A percentile compares a stretch with the other conserved stretches of the same genome.
Conservation (phyloP, 1,140 invertebrate species). For the Anastrepha obliqua region DNA sequence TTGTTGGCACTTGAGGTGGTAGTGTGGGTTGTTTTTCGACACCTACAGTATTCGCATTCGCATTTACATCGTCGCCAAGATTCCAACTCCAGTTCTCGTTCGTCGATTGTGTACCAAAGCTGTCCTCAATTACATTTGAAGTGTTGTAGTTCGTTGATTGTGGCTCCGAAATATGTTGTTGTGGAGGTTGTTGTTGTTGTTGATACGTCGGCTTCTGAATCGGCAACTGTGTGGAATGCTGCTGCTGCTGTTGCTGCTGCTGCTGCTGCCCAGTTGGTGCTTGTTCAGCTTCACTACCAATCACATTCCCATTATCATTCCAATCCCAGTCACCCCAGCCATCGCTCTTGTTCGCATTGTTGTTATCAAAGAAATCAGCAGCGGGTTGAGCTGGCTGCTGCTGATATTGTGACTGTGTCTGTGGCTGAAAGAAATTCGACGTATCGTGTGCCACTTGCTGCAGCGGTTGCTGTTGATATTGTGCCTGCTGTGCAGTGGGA, state of each 20-base stretch:
- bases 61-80: conserved; percentile 17
- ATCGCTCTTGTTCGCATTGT: conserved; percentile 65
- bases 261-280: not conserved
- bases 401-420: conserved; percentile 57
- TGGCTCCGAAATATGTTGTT: conserved; percentile 29
- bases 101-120: conserved; percentile 65
- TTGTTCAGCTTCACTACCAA: not conserved
- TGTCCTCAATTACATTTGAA: conserved; percentile 65
- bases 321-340: conserved; percentile 74
- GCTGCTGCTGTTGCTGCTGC: conserved; percentile 7
- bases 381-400: conserved; percentile 57
- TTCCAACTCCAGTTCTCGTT: conserved; percentile 58
- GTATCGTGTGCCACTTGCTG: not conserved
- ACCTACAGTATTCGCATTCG: conserved; percentile 35
- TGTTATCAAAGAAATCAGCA: conserved; percentile 55
- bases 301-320: conserved; percentile 65
- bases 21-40: conserved; percentile 32
- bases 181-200: conserved; percentile 39
- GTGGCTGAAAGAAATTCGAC: conserved; percentile 48
- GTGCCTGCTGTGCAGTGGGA: conserved; percentile 48
- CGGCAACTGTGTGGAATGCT: not conserved
- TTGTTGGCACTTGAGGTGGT: conserved; percentile 55
- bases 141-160: conserved; percentile 57
- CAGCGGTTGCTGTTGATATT: conserved; percentile 18
- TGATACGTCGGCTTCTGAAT: conserved; percentile 29